phyloP scores from a whole-genome alignment of 2,888 invertebrate genomes.

The Thelaira solivaga region DNA sequence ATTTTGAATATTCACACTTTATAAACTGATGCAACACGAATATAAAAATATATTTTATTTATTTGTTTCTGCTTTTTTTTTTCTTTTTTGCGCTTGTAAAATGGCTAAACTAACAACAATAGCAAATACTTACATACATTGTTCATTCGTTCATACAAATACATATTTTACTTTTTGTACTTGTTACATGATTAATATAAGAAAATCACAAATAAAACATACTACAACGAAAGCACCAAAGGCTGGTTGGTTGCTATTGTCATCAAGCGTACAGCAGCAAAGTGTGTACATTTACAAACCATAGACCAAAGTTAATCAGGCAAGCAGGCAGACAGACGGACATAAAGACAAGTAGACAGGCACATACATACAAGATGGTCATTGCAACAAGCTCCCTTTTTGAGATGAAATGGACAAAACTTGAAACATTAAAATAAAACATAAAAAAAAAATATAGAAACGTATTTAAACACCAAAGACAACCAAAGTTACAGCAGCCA shows the following conservation, averaged over 20 bases:
- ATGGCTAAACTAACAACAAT: conserved; percentile 15
- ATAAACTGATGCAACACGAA: conserved; percentile 62
- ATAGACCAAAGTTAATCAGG: conserved; percentile 17
- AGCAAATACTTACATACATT: conserved; percentile 17
- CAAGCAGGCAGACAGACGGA: background rate
- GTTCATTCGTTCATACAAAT: background rate
- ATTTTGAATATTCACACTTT: conserved; percentile 63
- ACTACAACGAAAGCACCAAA: conserved; percentile 37
- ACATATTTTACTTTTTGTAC: background rate
- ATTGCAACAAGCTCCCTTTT: conserved; percentile 60
- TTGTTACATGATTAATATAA: conserved; percentile 34
- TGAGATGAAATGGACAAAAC: conserved; percentile 57
- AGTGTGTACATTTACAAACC: conserved; percentile 20
- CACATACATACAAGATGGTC: conserved; percentile 17
- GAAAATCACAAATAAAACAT: conserved; percentile 36
- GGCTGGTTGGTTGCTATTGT: conserved; percentile 35
- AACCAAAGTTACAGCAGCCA: conserved; percentile 43
- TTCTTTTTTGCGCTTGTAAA: conserved; percentile 4
- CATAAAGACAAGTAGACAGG: background rate
- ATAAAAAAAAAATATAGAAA: background rate
- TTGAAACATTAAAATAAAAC: conserved; percentile 15
- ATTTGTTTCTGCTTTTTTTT: background rate
- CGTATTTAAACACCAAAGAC: conserved; percentile 43
- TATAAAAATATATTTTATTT: conserved; percentile 45
- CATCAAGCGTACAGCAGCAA: conserved; percentile 18